Evolutionary conservation across 2,888 invertebrate species (phyloP).

Genomic region (Drosophila quinaria): DNA sequence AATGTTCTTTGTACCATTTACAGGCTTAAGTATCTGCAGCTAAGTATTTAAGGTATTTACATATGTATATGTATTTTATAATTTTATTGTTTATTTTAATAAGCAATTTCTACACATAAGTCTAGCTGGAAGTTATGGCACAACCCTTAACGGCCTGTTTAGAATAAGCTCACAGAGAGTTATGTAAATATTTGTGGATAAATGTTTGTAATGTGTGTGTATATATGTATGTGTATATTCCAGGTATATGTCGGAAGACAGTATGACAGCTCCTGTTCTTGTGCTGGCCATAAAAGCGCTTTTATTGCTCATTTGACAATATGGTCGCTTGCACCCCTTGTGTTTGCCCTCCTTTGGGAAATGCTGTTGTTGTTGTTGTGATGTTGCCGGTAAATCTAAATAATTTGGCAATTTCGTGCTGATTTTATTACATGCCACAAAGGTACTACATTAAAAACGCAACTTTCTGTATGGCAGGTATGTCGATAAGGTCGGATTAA

Average conservation of each 20-base stretch:
- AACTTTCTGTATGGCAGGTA: slow-evolving; percentile 15
- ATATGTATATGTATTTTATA: slow-evolving; percentile 27
- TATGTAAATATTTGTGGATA: slow-evolving; percentile 56
- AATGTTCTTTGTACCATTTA: neutral
- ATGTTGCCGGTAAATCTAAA: slow-evolving; percentile 77
- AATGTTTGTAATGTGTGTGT: neutral
- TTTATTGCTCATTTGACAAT: slow-evolving; percentile 83
- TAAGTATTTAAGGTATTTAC: neutral
- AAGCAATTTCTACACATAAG: slow-evolving; percentile 68
- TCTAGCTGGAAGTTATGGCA: slow-evolving; percentile 23
- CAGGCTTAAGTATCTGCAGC: neutral
- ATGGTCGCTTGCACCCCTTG: slow-evolving; percentile 49
- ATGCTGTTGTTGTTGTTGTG: slow-evolving; percentile 23
- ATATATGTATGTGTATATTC: neutral
- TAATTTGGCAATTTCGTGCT: slow-evolving; percentile 81
- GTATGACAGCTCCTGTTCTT: slow-evolving; percentile 32
- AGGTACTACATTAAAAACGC: slow-evolving; percentile 71
- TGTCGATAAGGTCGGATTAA: slow-evolving; percentile 65
- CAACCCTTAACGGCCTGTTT: slow-evolving; percentile 38
- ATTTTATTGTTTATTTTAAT: slow-evolving; percentile 74
- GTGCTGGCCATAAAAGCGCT: slow-evolving; percentile 72
- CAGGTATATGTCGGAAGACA: slow-evolving; percentile 23
- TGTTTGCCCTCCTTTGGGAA: slow-evolving; percentile 3
- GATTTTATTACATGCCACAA: slow-evolving; percentile 76
- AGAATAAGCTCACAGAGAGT: slow-evolving; percentile 18